phyloP scores from a whole-genome alignment of 2,113 vertebrate genomes.

The Struthio camelus region DNA sequence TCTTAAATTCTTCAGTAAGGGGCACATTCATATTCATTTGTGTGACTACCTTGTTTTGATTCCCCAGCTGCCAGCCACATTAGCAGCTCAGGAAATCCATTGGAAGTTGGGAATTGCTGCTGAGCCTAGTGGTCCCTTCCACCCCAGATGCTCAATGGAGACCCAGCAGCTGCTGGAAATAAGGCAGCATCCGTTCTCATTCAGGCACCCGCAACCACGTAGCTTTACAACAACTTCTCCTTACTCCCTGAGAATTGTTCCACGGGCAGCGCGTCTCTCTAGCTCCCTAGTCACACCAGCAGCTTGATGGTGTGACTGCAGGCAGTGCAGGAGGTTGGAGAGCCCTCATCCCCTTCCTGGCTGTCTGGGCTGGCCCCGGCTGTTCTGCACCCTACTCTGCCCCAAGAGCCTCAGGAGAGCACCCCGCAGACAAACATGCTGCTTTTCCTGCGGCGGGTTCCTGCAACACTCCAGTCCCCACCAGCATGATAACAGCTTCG shows the following conservation, averaged over 20 bases:
- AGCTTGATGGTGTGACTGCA: background rate
- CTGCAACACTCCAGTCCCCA: background rate
- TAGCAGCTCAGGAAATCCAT: background rate
- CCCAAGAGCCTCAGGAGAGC: background rate
- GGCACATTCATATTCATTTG: background rate
- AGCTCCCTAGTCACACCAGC: background rate
- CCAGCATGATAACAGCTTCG: background rate
- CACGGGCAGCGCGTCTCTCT: background rate
- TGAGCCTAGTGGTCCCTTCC: fast-evolving
- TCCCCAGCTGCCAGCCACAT: fast-evolving
- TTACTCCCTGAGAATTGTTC: background rate
- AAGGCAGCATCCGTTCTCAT: background rate
- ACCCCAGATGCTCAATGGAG: background rate
- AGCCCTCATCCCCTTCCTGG: background rate
- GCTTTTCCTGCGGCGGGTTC: background rate
- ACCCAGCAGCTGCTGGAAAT: background rate
- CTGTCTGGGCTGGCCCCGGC: background rate
- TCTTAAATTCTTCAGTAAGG: background rate
- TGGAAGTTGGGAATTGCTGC: background rate
- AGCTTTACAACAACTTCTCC: background rate
- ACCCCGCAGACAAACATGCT: background rate
- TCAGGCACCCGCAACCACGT: background rate
- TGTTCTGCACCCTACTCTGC: background rate
- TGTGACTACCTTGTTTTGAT: background rate
- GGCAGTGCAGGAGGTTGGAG: fast-evolving